These are phyloP conservation scores for Drosophila micromelanica DNA, from an alignment of 1,140 invertebrate species.

Conservation along the genomic window DNA sequence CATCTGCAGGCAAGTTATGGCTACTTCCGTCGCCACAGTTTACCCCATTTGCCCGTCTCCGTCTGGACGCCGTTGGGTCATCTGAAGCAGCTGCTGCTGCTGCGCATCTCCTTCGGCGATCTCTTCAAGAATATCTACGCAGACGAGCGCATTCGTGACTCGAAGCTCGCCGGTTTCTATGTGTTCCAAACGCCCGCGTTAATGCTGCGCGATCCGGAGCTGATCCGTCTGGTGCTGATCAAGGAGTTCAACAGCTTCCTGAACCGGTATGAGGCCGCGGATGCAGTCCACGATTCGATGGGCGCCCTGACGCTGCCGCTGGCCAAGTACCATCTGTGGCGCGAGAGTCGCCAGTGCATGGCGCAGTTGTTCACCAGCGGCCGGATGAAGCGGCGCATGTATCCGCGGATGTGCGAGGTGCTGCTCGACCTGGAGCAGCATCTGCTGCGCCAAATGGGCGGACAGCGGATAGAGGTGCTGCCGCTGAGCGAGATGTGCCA, in stretches of 20 bases:
- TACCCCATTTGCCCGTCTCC: conserved; percentile 51
- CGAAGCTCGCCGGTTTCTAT: conserved; percentile 80
- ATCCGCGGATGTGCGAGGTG: conserved; percentile 74
- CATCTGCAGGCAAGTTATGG: conserved; percentile 50
- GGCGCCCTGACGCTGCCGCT: conserved; percentile 70
- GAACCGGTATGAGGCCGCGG: conserved; percentile 84
- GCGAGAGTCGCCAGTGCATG: conserved; percentile 85
- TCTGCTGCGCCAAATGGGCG: conserved; percentile 28
- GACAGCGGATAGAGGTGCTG: conserved; percentile 18
- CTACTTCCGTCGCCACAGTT: conserved; percentile 54
- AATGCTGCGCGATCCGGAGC: conserved; percentile 85
- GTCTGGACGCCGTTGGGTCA: conserved; percentile 66
- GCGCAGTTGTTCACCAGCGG: conserved; percentile 86
- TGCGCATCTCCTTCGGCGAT: conserved; percentile 72
- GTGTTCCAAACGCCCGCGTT: conserved; percentile 84
- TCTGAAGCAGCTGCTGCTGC: conserved; percentile 53
- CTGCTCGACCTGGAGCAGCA: conserved; percentile 57
- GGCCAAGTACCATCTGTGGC: conserved; percentile 85
- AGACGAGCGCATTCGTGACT: conserved; percentile 17
- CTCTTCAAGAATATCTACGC: conserved; percentile 68
- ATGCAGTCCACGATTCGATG: conserved; percentile 57
- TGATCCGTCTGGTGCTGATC: conserved; percentile 85
- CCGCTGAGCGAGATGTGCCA: conserved; percentile 69
- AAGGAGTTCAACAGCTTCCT: conserved; percentile 84
- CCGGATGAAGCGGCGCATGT: conserved; percentile 86